Evolutionary conservation across 2,113 vertebrate species (phyloP).

Genomic region (Phycodurus eques): DNA sequence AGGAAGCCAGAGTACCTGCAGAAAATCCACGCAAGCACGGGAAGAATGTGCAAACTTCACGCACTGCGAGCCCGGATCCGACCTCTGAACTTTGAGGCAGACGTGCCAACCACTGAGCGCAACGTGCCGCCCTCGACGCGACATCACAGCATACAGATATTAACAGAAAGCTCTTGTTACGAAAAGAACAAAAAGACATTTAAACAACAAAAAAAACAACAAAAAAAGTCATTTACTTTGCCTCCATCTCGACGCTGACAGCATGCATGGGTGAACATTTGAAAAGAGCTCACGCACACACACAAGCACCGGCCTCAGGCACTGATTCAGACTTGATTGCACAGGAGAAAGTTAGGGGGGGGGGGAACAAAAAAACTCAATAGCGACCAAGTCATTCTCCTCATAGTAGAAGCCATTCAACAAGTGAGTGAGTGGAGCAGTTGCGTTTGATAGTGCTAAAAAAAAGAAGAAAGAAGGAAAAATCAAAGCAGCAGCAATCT

Average conservation of each 20-base stretch:
- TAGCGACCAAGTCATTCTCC: conserved; percentile 73
- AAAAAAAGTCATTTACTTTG: conserved; percentile 41
- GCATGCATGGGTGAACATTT: conserved; percentile 97
- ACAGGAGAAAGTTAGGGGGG: conserved; percentile 81
- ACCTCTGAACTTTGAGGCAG: neutral
- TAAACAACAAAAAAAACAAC: too few species aligned
- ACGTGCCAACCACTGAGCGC: neutral
- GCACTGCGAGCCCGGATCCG: too few species aligned
- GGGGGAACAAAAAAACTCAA: conserved; percentile 64
- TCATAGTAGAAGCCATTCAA: conserved; percentile 82
- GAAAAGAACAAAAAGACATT: conserved; percentile 20
- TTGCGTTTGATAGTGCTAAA: conserved; percentile 60
- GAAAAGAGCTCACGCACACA: conserved; percentile 83
- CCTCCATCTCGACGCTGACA: conserved; percentile 86
- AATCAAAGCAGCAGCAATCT: conserved; percentile 88
- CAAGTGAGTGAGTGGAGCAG: conserved; percentile 79
- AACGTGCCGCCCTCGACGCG: too few species aligned
- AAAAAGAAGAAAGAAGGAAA: neutral
- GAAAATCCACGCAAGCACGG: too few species aligned
- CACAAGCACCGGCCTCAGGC: conserved; percentile 84
- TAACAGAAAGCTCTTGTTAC: conserved; percentile 21
- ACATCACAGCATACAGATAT: conserved; percentile 8
- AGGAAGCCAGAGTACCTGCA: too few species aligned
- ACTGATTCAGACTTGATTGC: conserved; percentile 91
- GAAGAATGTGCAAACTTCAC: too few species aligned